Evolutionary conservation across 2,113 vertebrate species (phyloP), one percentile per base, ranked within the genome.

Genomic region (Parotia lawesii): DNA sequence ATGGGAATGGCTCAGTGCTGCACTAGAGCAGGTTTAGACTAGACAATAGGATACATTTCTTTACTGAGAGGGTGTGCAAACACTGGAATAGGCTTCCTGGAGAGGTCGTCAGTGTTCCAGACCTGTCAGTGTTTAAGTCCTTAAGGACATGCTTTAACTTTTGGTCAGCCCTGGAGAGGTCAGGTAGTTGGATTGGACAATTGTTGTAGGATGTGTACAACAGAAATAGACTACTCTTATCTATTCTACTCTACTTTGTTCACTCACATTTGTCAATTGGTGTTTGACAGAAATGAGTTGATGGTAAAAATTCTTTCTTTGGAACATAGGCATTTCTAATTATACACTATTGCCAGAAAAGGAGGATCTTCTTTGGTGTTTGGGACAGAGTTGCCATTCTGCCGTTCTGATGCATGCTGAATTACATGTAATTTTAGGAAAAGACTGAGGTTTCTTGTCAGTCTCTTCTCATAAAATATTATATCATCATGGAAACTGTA

Each of bases 201-300:
- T 23, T 9, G 2, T 2, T 65, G 15, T 28, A 74, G 33, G 6
- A 37, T 24, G 27, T 0, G 1, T 48, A 29, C 4, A 73, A 35
- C 11, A 33, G 12, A 60, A 56, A 81, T 22, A 51, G 0, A n/a
- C 18, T 33, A 10, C 7, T 54, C 24, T 50, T 25, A 13, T 37
- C 21, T 67, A 14, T 24, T 70, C 31, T 56, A 3, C 10, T 66
- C 7, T 15, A 18, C 4, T 51, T 29, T 29, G 1, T 47, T 62
- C 13, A 44, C 8, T 71, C 47, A 48, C 1, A 1, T 35, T 87
- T 57, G 10, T 14, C 60, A 77, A 8, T 2, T 81, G 13, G 5
- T 21, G 20, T 76, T 80, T 80, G n/a, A 7, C 38, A 54, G 58
- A 24, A 92, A 60, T 3, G 45, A 77, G 23, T 3, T 35, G 11